Base-by-base conservation (phyloP, 2,113 vertebrate genomes). In the Empidonax alnorum region DNA sequence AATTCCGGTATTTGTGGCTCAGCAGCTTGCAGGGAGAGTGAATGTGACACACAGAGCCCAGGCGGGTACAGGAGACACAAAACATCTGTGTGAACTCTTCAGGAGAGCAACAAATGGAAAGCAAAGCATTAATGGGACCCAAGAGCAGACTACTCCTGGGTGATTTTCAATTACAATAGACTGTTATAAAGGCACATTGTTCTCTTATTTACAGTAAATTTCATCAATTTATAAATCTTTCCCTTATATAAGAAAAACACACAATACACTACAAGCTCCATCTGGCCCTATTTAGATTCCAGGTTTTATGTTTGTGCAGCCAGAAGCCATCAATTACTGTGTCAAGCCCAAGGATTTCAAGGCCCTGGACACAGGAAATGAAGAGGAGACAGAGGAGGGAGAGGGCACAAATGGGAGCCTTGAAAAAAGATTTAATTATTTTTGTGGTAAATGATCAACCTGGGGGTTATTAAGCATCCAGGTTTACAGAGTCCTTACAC, bases 181-280 rank as follows among this genome's bases (percentile, higher is more conserved):
- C 93, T 75, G 41, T 81, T 92, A 78, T 68, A 84, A 90, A 84
- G 67, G 69, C 46, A 77, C 66, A 81, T 58, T 62, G 76, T 81
- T 94, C 69, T 90, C 44, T 75, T 95, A 93, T 95, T 95, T 90
- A 81, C 86, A 84, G 92, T 87, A 93, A 84, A 92, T 93, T 87
- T 68, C 68, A 84, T 84, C 92, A 86, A 95, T 96, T 96, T 92
- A 75, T 95, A 90, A 90, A 90, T 93, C 94, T 87, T 78, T 47
- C 69, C 66, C 61, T 95, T 87, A 88, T 88, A 96, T 96, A 93
- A 93, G 88, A 87, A 95, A 87, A 96, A 87, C 90, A 95, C 76
- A 89, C 85, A 90, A 55, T 89, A 75, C 65, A 93, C 68, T 71
- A n/a, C 69, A 61, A 91, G 80, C 76, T 95, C 90, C 96, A 94